Base-by-base conservation (phyloP, 2,797 vertebrate species). In the Pelobates cultripes region DNA sequence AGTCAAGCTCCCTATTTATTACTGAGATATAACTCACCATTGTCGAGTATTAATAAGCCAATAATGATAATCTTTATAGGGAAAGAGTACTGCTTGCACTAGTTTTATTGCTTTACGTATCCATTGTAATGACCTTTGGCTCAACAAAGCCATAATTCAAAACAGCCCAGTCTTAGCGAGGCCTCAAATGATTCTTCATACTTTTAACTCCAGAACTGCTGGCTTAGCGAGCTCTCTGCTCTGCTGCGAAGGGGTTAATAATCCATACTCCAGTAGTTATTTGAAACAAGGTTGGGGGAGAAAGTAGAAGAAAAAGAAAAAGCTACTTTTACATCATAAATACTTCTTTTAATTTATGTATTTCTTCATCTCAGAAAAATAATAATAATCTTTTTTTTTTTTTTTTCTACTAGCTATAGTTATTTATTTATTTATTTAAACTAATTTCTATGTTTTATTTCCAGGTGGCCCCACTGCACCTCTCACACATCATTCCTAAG, bases 1-100 rank as follows among this genome's bases (percentile, higher is more conserved):
- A 87, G 88, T 85, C 87, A 87, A 86, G 83, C 77, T 85, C 70
- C 68, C 88, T 89, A 88, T 89, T 89, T 89, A 89, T 89, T 87
- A 86, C 87, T 14, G 71, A 84, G 70, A 85, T 86, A 87, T 89
- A 89, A 89, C 86, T 89, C 88, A 87, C 86, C 84, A 84, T 88
- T 87, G 87, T 86, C 82, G 85, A 61, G 86, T 86, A 88, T 87
- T 87, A 87, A 88, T 89, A 88, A 88, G 86, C 85, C 85, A 86
- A 86, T 87, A 86, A 88, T 85, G 88, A 87, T 89, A 85, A 88
- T 89, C 87, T 87, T 86, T 75, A 69, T 84, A 83, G 87, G 88
- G 81, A 85, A 84, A 84, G 85, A 86, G 55, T 80, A 86, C 86
- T 84, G 72, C 83, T 70, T 80, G 82, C 78, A 79, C 85, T 75